phyloP scores from a whole-genome alignment of 1,140 invertebrate species.

The Orussus abietinus region DNA sequence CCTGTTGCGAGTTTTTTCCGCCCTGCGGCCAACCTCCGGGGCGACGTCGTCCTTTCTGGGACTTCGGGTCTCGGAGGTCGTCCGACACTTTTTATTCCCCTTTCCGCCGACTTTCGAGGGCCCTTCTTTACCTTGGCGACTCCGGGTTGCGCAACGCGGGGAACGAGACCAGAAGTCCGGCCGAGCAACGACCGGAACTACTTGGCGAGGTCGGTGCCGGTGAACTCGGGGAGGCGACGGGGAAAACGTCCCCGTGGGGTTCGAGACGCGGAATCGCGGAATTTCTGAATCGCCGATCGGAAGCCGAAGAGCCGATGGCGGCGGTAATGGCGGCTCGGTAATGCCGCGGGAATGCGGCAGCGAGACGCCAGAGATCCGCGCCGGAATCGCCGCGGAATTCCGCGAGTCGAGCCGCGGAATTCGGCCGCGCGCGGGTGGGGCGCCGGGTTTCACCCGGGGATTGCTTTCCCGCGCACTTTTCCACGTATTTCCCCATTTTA shows the following conservation, averaged over 20 bases:
- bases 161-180: too few species aligned
- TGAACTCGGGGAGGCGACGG: conserved; percentile 25
- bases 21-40: conserved; percentile 11
- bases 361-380: conserved; percentile 6
- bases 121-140: too few species aligned
- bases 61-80: conserved; percentile 10
- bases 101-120: too few species aligned
- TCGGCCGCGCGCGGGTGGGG: too few species aligned
- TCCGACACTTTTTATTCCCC: too few species aligned
- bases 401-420: too few species aligned
- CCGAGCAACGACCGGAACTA: conserved; percentile 35
- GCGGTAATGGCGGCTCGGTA: conserved; percentile 3
- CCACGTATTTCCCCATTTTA: too few species aligned
- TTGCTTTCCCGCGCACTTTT: too few species aligned
- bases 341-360: conserved; percentile 8
- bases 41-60: conserved; percentile 2
- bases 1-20: too few species aligned
- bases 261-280: conserved; percentile 12
- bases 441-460: too few species aligned
- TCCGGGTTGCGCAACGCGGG: not conserved
- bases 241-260: conserved; percentile 8
- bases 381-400: not conserved
- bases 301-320: conserved; percentile 8
- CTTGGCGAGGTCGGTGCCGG: conserved; percentile 24
- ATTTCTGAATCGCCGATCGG: conserved; percentile 1